A percentile compares a stretch with the other conserved stretches of the same genome.
Conservation (phyloP, 2,888 invertebrate genomes). For the Ectropis crepuscularia region DNA sequence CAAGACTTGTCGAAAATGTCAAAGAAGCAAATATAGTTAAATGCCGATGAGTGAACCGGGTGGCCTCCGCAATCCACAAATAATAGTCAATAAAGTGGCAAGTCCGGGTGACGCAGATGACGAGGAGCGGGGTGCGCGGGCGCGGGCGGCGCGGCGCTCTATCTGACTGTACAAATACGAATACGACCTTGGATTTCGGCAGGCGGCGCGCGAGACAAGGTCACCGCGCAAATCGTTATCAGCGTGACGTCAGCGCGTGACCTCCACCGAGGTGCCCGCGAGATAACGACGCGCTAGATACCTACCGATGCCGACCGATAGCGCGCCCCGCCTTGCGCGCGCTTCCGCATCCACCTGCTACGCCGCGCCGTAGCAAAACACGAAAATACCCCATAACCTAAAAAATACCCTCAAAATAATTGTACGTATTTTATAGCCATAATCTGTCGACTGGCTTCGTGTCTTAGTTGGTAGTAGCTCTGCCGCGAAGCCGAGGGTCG, state of each 20-base stretch:
- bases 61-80: constrained; percentile 70
- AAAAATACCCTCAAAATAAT: background rate
- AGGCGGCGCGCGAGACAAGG: constrained; percentile 81
- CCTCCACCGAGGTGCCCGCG: constrained; percentile 81
- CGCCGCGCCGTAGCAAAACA: constrained; percentile 20
- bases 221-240: constrained; percentile 84
- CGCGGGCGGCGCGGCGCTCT: constrained; percentile 59
- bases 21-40: constrained; percentile 41
- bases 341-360: constrained; percentile 42
- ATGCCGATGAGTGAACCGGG: constrained; percentile 56
- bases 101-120: constrained; percentile 70
- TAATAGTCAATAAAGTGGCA: constrained; percentile 71
- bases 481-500: no score
- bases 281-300: constrained; percentile 69
- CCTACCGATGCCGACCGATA: constrained; percentile 79
- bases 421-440: background rate
- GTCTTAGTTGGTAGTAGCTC: no score
- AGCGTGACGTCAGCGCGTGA: constrained; percentile 80
- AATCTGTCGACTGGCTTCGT: no score
- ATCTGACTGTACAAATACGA: constrained; percentile 82
- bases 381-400: background rate
- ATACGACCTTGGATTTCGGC: constrained; percentile 80
- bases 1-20: constrained; percentile 19
- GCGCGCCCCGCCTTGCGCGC: constrained; percentile 46
- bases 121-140: constrained; percentile 53